A percentile compares a stretch with the other conserved stretches of the same genome.
phyloP scores from a whole-genome alignment of 2,888 invertebrate species.

The Sisyra nigra region DNA sequence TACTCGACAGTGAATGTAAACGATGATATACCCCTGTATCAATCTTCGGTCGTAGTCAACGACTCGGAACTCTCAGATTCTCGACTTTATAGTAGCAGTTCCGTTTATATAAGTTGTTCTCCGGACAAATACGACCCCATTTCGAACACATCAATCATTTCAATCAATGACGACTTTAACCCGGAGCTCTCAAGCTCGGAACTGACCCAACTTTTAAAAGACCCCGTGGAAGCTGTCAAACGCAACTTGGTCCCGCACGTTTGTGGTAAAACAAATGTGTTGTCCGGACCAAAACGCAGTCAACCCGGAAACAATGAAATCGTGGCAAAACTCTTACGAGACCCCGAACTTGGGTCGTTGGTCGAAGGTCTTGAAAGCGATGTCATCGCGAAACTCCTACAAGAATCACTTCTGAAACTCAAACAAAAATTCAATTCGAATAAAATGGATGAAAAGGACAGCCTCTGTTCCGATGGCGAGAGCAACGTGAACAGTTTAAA shows the following conservation, averaged over 20 bases:
- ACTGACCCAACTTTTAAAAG: slow-evolving; percentile 39
- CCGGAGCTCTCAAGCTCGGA: slow-evolving; percentile 19
- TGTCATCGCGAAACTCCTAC: slow-evolving; percentile 44
- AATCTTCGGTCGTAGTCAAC: slow-evolving; percentile 56
- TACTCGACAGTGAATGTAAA: slow-evolving; percentile 60
- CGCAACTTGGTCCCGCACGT: slow-evolving; percentile 61
- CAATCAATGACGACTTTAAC: neutral
- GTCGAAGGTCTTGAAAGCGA: slow-evolving; percentile 43
- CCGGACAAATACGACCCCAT: slow-evolving; percentile 13
- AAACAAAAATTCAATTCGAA: slow-evolving; percentile 21
- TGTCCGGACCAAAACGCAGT: slow-evolving; percentile 19
- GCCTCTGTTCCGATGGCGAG: slow-evolving; percentile 22
- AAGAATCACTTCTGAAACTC: slow-evolving; percentile 47
- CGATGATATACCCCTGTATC: slow-evolving; percentile 49
- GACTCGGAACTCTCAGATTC: slow-evolving; percentile 23
- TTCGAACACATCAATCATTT: slow-evolving; percentile 1
- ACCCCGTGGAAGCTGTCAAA: slow-evolving; percentile 62
- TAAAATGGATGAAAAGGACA: slow-evolving; percentile 7
- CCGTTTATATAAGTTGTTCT: slow-evolving; percentile 25
- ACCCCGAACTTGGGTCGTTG: slow-evolving; percentile 45
- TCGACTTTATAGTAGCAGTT: slow-evolving; percentile 16
- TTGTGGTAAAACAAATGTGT: slow-evolving; percentile 43
- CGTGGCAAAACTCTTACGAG: slow-evolving; percentile 42
- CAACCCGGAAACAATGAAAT: slow-evolving; percentile 18
- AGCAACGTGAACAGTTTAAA: slow-evolving; percentile 39